Conservation (phyloP, 2,888 invertebrate genomes). For the Chesias legatella region DNA sequence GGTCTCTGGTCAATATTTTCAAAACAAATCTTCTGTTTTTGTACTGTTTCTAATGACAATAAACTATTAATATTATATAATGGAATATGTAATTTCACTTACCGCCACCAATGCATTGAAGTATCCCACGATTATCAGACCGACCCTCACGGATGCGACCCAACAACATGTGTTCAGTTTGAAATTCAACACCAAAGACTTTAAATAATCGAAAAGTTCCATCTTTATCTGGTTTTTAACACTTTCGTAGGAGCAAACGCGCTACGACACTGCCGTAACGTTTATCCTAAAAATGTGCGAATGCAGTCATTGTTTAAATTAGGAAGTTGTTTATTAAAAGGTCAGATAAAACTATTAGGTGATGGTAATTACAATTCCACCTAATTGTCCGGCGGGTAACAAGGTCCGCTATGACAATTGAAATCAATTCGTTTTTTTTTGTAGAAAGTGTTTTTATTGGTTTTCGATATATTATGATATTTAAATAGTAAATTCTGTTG, state of each 20-base stretch:
- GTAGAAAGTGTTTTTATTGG: too few species aligned
- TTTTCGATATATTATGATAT: too few species aligned
- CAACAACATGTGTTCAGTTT: constrained; percentile 56
- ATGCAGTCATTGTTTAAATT: constrained; percentile 45
- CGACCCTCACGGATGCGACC: constrained; percentile 49
- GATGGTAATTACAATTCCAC: constrained; percentile 30
- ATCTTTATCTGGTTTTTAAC: constrained; percentile 10
- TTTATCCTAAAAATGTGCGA: constrained; percentile 25
- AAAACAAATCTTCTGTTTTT: too few species aligned
- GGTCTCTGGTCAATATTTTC: too few species aligned
- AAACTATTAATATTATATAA: constrained; percentile 5
- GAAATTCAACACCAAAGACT: constrained; percentile 42
- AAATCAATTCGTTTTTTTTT: too few species aligned
- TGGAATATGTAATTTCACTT: constrained; percentile 31
- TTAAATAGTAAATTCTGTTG: too few species aligned
- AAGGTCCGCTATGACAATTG: constrained; percentile 23
- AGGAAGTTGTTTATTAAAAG: constrained; percentile 58
- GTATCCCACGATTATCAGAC: constrained; percentile 50
- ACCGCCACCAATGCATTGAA: constrained; percentile 51
- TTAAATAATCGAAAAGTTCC: constrained; percentile 40
- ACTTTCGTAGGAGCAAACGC: constrained; percentile 8
- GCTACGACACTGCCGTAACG: constrained; percentile 11
- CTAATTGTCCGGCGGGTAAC: constrained; percentile 37
- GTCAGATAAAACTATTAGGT: constrained; percentile 42
- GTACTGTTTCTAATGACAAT: too few species aligned